phyloP scores from a whole-genome alignment of 1,140 invertebrate species.

The Scaptomyza graminum region DNA sequence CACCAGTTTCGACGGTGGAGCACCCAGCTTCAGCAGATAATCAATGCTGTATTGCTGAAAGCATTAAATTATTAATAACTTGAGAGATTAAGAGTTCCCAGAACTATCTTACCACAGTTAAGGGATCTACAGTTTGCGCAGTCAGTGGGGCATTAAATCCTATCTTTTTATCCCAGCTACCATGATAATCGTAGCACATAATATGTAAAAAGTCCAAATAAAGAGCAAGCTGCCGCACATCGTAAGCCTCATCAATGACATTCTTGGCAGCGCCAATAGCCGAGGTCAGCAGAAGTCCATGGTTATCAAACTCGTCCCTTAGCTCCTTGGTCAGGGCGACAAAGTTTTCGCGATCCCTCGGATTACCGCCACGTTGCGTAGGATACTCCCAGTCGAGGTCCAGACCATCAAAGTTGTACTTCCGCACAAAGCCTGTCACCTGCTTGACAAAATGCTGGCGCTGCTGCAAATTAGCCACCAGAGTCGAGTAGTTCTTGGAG shows the following conservation, averaged over 20 bases:
- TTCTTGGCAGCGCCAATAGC: constrained; percentile 90
- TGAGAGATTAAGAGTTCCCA: too few species aligned
- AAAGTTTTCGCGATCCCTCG: constrained; percentile 91
- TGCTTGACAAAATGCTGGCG: constrained; percentile 86
- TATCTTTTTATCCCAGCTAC: constrained; percentile 90
- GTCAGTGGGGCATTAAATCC: constrained; percentile 89
- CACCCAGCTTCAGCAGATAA: constrained; percentile 89
- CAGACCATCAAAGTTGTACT: constrained; percentile 91
- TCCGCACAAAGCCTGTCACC: constrained; percentile 69
- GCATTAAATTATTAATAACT: constrained; percentile 24
- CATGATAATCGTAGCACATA: constrained; percentile 96
- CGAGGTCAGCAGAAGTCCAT: constrained; percentile 88
- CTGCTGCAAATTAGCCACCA: constrained; percentile 86
- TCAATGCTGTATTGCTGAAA: constrained; percentile 89
- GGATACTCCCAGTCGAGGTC: constrained; percentile 94
- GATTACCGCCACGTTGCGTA: constrained; percentile 88
- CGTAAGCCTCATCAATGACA: constrained; percentile 90
- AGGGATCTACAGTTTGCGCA: constrained; percentile 84
- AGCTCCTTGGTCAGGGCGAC: constrained; percentile 89
- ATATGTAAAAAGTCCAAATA: constrained; percentile 93
- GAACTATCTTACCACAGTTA: constrained; percentile 86
- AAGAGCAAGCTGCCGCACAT: constrained; percentile 88
- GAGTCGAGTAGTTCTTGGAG: constrained; percentile 90
- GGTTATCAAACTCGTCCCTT: constrained; percentile 85
- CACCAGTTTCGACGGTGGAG: constrained; percentile 90